Percentiles rank a stretch among this genome's conserved stretches.
Evolutionary conservation across 2,797 vertebrate genomes (phyloP).

Genomic region (Leptatherina wallacei): DNA sequence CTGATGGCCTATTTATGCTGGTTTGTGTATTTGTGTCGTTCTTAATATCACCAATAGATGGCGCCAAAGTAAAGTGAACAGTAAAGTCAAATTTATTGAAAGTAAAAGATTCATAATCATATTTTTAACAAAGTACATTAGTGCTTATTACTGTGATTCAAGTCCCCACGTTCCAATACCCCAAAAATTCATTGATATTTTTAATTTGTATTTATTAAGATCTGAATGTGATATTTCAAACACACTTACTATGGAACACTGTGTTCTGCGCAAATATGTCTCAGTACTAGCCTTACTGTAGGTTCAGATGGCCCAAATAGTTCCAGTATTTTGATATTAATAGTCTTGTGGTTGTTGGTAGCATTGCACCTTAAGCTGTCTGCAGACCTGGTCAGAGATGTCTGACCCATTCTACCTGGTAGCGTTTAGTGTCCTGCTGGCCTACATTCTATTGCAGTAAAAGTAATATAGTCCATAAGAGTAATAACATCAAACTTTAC

Average conservation of each 20-base stretch:
- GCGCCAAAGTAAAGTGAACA: constrained; percentile 6
- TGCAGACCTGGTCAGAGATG: too few relatives aligned
- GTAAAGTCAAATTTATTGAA: too few relatives aligned
- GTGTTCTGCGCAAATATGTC: background rate
- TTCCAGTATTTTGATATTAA: background rate
- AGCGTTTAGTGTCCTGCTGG: background rate
- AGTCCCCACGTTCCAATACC: background rate
- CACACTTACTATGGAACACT: background rate
- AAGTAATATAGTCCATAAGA: too few relatives aligned
- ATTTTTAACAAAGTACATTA: background rate
- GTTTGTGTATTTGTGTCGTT: constrained; percentile 5
- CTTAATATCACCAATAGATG: constrained; percentile 42
- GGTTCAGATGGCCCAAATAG: background rate
- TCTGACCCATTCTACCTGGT: too few relatives aligned
- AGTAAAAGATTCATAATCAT: too few relatives aligned
- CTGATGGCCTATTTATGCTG: background rate
- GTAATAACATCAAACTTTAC: too few relatives aligned
- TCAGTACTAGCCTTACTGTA: background rate
- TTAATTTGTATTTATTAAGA: background rate
- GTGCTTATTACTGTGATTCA: background rate
- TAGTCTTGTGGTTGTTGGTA: background rate
- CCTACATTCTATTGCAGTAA: too few relatives aligned
- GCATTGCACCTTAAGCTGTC: background rate
- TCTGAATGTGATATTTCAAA: background rate
- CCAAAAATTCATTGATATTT: background rate